These are phyloP conservation scores for Rhopilema esculentum DNA, from an alignment of 30 jellyfish, hydroid and myxozoan species.

Conservation along the genomic window DNA sequence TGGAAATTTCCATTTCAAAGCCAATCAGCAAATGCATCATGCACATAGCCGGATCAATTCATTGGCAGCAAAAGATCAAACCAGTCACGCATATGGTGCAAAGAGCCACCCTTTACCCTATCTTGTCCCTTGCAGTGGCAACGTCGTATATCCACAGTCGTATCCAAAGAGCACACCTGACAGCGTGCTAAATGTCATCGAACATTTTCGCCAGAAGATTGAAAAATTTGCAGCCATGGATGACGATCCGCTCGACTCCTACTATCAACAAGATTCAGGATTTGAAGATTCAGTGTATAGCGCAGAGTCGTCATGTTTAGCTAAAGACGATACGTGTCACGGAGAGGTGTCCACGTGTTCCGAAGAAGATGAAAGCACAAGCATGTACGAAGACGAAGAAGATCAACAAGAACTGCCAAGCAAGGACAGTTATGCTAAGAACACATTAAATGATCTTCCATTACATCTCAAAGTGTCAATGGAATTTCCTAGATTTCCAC, in stretches of 20 bases:
- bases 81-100: neutral
- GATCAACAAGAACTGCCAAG: neutral
- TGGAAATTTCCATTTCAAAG: neutral
- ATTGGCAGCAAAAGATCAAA: neutral
- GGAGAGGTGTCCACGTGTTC: neutral
- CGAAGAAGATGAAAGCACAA: neutral
- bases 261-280: neutral
- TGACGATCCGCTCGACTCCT: neutral
- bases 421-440: neutral
- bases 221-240: neutral
- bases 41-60: neutral
- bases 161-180: too few species aligned
- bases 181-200: neutral
- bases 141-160: neutral
- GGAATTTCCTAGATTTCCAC: neutral
- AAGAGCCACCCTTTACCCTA: neutral
- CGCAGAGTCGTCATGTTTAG: neutral
- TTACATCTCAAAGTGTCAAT: neutral
- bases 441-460: neutral
- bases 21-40: neutral
- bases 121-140: neutral
- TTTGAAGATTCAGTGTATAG: neutral
- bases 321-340: neutral
- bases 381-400: neutral
- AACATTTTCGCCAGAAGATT: neutral